Conservation (phyloP, 2,113 vertebrate genomes). For the Ellobius talpinus region DNA sequence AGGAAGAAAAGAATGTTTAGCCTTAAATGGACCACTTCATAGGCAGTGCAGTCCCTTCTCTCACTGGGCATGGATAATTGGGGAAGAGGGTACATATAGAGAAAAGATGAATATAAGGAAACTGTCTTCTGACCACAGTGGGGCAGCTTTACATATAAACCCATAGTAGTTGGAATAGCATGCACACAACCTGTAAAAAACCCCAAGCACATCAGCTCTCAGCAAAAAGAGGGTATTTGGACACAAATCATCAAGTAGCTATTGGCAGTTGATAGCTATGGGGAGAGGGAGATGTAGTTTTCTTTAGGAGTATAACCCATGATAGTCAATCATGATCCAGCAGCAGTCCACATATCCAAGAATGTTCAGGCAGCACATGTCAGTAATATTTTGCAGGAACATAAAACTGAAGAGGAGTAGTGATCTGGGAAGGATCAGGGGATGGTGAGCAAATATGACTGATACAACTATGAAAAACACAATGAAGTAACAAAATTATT, state of each 20-base stretch:
- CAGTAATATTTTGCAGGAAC: not conserved
- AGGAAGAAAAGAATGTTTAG: not conserved
- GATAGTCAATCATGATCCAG: not conserved
- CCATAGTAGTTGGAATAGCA: not conserved
- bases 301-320: not conserved
- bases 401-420: not conserved
- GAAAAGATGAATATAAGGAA: not conserved
- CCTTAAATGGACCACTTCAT: not conserved
- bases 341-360: not conserved
- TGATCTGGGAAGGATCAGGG: not conserved
- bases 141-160: not conserved
- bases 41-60: not conserved
- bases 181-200: not conserved
- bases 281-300: not conserved
- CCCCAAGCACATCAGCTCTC: not conserved
- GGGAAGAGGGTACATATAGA: not conserved
- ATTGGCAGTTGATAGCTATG: not conserved
- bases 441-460: not conserved
- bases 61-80: not conserved
- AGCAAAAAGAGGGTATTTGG: not conserved
- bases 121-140: not conserved
- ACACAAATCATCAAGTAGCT: not conserved
- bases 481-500: not conserved
- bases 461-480: not conserved
- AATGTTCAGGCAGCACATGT: not conserved